Evolutionary conservation across 1,140 invertebrate species (phyloP).

Genomic region (Neuroterus valhalla): DNA sequence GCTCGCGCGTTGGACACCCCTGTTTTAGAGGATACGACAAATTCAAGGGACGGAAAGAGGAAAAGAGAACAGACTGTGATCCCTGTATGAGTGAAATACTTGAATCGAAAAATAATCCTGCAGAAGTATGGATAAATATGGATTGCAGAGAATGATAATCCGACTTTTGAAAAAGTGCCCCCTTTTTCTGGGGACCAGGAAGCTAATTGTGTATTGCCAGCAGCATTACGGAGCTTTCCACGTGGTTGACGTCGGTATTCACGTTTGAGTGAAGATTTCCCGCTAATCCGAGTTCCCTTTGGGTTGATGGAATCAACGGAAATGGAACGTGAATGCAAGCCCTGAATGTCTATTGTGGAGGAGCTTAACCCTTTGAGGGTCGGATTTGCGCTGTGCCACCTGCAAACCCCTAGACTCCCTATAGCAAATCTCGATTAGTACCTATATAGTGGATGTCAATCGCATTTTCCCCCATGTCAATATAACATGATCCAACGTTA

Average conservation of each 20-base stretch:
- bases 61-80: no score
- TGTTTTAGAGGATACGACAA: no score
- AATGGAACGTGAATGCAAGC: constrained; percentile 29
- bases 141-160: no score
- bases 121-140: no score
- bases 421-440: constrained; percentile 21
- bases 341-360: constrained; percentile 27
- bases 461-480: constrained; percentile 25
- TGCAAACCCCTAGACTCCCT: constrained; percentile 17
- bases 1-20: no score
- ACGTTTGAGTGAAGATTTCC: constrained; percentile 24
- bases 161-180: no score
- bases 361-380: constrained; percentile 28
- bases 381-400: constrained; percentile 23
- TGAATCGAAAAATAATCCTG: no score
- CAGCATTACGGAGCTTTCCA: constrained; percentile 2
- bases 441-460: constrained; percentile 18
- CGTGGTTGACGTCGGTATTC: constrained; percentile 7
- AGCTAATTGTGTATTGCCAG: no score
- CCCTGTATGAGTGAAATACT: no score
- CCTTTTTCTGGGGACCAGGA: no score
- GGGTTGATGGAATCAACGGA: constrained; percentile 14
- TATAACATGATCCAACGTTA: constrained; percentile 3
- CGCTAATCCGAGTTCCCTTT: constrained; percentile 12
- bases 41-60: no score